Evolutionary conservation across 1,140 invertebrate genomes (phyloP), one percentile per base, ranked within the genome.

Genomic region (Trichonephila clavata): DNA sequence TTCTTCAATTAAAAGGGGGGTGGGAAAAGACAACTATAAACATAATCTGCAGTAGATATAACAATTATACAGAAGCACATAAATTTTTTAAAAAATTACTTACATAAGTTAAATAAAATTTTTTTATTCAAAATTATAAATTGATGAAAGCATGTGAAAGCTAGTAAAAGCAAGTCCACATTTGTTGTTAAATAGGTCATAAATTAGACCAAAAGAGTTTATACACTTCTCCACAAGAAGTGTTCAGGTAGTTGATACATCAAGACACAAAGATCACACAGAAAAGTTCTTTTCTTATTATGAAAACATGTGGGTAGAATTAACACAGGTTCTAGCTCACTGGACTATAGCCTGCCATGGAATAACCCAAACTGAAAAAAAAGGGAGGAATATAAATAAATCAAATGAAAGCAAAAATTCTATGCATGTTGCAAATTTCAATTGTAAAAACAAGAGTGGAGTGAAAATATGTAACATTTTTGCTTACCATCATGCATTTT

Each of bases 361-460:
- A 3, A 86, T 61, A 63, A 86, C n/a, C 59, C 60, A 86, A 86
- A 27, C 84, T 86, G 84, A 24, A 86, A 86, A 86, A 57, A 59
- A 86, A 59, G 50, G 43, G 61, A 24, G 8, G 32, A 86, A 39
- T 39, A 20, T 8, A 86, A 86, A 86, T 39, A 24, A 83, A 83
- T 57, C 21, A 81, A 50, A 43, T 50, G 16, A 18, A 81, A 81
- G 10, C 4, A 81, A 81, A 43, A 18, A 81, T 14, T 81, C 39
- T 10, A 50, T 50, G 32, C 32, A 50, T 50, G 50, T 10, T 50
- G 50, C 7, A 50, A 50, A 13, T 50, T 13, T 50, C 7, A 50
- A 50, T 50, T 50, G 50, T 50, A 50, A 50, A 10, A 10, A 50
- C 5, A 5, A 50, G 50, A 13, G 50, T 3, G 32, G 4, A 39